Conservation (phyloP, 2,113 vertebrate species). For the Orientallactaga bullata region DNA sequence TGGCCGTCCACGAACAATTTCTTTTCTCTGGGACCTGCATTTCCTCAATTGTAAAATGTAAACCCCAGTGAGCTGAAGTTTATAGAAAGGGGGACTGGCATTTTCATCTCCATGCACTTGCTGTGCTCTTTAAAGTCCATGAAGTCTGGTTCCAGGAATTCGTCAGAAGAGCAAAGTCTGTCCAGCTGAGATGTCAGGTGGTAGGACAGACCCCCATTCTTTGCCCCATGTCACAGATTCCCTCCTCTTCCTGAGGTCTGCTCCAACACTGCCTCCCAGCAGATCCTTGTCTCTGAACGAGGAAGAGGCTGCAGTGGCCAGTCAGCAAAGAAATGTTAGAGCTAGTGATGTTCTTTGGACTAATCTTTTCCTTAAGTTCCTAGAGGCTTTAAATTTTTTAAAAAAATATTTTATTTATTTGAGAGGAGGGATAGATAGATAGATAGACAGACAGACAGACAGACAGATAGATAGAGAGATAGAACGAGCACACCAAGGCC, state of each 20-base stretch:
- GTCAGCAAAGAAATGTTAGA: background rate
- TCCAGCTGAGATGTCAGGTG: background rate
- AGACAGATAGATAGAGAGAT: too few relatives aligned
- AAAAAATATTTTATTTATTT: too few relatives aligned
- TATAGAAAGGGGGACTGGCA: too few relatives aligned
- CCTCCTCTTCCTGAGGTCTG: background rate
- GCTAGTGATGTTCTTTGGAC: background rate
- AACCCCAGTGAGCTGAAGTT: fast-evolving
- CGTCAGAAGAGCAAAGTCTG: background rate
- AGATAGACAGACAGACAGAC: too few relatives aligned
- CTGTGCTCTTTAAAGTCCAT: background rate
- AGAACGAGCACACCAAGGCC: too few relatives aligned
- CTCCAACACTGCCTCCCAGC: fast-evolving
- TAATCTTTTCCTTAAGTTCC: background rate
- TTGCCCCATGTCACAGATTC: background rate
- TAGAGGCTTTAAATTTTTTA: background rate
- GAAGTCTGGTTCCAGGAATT: background rate
- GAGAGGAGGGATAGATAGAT: too few relatives aligned
- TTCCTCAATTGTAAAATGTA: background rate
- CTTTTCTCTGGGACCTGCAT: background rate
- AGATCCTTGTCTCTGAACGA: background rate
- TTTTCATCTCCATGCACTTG: too few relatives aligned
- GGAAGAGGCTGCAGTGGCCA: background rate
- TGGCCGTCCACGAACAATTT: background rate
- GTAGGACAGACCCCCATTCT: background rate